Base-by-base conservation (phyloP, 2,113 vertebrate species). In the Aepyceros melampus region DNA sequence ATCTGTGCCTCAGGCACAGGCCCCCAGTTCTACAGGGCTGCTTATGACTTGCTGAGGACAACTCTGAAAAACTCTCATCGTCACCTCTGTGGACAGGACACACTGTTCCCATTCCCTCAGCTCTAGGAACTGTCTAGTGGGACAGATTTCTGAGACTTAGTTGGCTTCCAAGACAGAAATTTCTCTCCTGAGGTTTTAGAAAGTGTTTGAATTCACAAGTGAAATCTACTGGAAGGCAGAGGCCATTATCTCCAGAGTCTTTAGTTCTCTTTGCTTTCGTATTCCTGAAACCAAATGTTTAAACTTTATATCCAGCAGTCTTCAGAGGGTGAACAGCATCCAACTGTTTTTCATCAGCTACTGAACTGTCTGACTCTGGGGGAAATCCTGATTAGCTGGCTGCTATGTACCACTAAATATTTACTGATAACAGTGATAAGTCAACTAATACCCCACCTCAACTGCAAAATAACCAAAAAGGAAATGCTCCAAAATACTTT, bases 281-380 rank as follows among this genome's bases (percentile, higher is more conserved):
- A 81, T 96, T 78, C 87, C 71, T 81, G 84, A 97, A 97, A 96
- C 27, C 47, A 93, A 97, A 90, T 40, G 81, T 89, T 94, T 56
- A 86, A 97, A 87, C 40, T 81, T 97, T 19, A 74, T 19, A 82
- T 94, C n/a, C 19, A 96, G 45, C 25, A 87, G 55, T 51, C 47
- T 91, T 95, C 94, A 87, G 62, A 95, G 43, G 31, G 40, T 67
- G 27, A 97, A 95, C 51, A 16, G 36, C 53, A 96, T 33, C 13
- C 67, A 85, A 51, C 4, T 88, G 85, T 64, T 96, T 94, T 43
- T 90, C 85, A 91, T 74, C 45, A 86, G 67, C 29, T 92, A 95
- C 31, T 29, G 2, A 90, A 88, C 25, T 85, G 49, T 94, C 43
- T 31, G 89, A 76, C 17, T 91, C 55, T 62, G 25, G 36, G 36